Evolutionary conservation across 1,140 invertebrate genomes (phyloP), one percentile per base, ranked within the genome.

Genomic region (Goniozus legneri): DNA sequence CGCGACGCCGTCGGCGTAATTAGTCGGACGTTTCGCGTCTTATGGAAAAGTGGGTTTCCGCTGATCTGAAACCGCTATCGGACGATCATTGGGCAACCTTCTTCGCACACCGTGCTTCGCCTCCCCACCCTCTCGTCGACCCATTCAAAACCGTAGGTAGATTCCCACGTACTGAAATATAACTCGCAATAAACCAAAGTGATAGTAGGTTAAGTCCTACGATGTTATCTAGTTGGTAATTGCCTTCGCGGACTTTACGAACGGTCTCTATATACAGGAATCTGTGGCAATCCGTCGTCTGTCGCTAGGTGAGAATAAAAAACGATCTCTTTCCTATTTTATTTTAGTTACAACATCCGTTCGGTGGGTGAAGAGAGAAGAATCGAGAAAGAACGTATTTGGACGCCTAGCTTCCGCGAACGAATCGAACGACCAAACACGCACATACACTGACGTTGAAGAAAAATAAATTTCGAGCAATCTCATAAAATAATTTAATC

Each of bases 151-250:
- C 62, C 52, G 33, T 47, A 59, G 60, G 58, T 55, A 50, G 55
- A 54, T 73, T 74, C 69, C 64, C 73, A 75, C 71, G 73, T 70
- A 62, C 65, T 69, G 66, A 73, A 73, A 73, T 63, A 60, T 69
- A 73, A 68, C 61, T 69, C 57, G 70, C 64, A 73, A 73, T 74
- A 71, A 66, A 66, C 65, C 60, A 66, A 69, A 71, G 69, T 69
- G 69, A 73, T 75, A 75, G 69, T 71, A 72, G 67, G 69, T 72
- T 69, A 73, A 73, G 52, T 73, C 65, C 58, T 62, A 56, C 58
- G 72, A 75, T 73, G 51, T 38, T 75, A 75, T 75, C 72, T 62
- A 34, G 35, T 48, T 38, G 47, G 50, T 70, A 69, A 70, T 73
- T 69, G 58, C 64, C 54, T n/a, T 63, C 57, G 59, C 54, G 52